phyloP scores from a whole-genome alignment of 2,797 vertebrate species.

The Sciaenops ocellatus region DNA sequence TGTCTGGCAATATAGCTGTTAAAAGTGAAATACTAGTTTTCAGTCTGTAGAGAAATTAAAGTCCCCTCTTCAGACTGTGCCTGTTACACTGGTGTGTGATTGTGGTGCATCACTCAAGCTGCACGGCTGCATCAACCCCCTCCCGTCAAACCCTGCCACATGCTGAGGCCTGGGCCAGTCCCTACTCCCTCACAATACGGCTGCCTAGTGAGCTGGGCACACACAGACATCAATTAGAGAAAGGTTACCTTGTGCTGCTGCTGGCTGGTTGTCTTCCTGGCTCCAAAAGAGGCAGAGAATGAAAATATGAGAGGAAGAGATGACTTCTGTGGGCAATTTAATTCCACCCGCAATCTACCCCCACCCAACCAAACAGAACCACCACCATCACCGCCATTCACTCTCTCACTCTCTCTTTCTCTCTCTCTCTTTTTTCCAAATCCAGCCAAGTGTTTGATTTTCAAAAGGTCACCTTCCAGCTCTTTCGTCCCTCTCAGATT shows the following conservation, averaged over 20 bases:
- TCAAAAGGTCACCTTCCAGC: slow-evolving; percentile 72
- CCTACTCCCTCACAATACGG: slow-evolving; percentile 74
- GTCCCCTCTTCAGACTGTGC: slow-evolving; percentile 31
- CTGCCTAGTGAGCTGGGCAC: slow-evolving; percentile 68
- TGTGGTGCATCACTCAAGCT: slow-evolving; percentile 71
- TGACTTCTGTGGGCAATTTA: slow-evolving; percentile 66
- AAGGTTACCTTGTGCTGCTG: slow-evolving; percentile 85
- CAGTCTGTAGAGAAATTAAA: slow-evolving; percentile 32
- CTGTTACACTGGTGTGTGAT: slow-evolving; percentile 53
- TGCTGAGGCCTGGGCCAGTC: slow-evolving; percentile 71
- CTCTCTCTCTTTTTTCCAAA: slow-evolving; percentile 42
- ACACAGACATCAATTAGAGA: slow-evolving; percentile 86
- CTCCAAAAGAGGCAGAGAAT: slow-evolving; percentile 58
- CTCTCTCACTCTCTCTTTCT: neutral
- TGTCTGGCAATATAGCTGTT: neutral
- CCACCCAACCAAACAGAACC: neutral
- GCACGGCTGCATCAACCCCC: slow-evolving; percentile 72
- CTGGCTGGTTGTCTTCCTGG: slow-evolving; percentile 71
- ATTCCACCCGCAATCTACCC: slow-evolving; percentile 47
- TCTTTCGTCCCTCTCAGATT: slow-evolving; percentile 28
- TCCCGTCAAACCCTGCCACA: slow-evolving; percentile 61
- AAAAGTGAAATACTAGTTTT: slow-evolving; percentile 6
- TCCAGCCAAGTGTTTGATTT: slow-evolving; percentile 62
- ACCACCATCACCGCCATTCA: neutral
- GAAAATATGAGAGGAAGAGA: slow-evolving; percentile 55